phyloP scores from a whole-genome alignment of 2,797 vertebrate genomes.

The Pygocentrus nattereri region DNA sequence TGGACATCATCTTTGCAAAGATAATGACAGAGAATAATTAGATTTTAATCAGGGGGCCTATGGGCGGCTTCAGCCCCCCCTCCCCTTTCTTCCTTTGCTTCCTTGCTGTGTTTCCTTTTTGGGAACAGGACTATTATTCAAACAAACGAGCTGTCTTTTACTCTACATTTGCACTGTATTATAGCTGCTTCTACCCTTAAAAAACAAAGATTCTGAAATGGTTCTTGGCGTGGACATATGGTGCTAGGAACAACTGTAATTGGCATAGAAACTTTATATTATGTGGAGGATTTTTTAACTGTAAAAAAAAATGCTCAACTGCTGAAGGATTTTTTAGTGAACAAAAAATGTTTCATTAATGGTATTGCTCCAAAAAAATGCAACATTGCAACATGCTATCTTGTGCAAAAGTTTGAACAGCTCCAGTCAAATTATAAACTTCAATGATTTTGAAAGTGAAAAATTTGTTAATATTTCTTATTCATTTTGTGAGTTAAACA shows the following conservation, averaged over 20 bases:
- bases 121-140: slow-evolving; percentile 10
- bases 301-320: no score
- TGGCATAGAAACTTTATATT: not conserved
- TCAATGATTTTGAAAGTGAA: no score
- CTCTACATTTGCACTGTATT: not conserved
- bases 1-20: slow-evolving; percentile 62
- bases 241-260: not conserved
- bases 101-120: slow-evolving; percentile 26
- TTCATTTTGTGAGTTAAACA: no score
- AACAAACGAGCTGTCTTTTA: not conserved
- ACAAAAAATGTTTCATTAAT: not conserved
- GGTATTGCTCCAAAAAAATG: not conserved
- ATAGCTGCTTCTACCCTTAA: not conserved
- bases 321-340: not conserved
- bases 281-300: not conserved
- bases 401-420: no score
- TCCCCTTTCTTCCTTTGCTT: slow-evolving; percentile 4
- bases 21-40: slow-evolving; percentile 68
- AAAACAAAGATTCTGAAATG: not conserved
- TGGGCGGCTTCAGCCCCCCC: not conserved
- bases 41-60: slow-evolving; percentile 67
- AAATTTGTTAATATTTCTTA: no score
- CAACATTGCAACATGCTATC: no score
- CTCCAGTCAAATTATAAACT: no score
- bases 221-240: not conserved